phyloP scores from a whole-genome alignment of 2,888 invertebrate species.

The Diarsia mendica region DNA sequence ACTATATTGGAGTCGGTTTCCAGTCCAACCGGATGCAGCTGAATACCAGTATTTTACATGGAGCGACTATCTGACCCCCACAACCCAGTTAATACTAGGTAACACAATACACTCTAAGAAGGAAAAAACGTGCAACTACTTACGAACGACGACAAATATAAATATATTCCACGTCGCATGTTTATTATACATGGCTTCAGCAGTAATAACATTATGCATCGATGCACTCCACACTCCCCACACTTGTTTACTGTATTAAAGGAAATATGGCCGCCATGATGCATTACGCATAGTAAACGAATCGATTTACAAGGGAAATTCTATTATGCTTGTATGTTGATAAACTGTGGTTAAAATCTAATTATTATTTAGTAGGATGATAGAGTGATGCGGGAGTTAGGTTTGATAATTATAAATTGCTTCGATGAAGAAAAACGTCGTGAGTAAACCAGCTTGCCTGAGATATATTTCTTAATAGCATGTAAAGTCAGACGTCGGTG shows the following conservation, averaged over 20 bases:
- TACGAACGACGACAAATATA: constrained; percentile 12
- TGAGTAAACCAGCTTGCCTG: too few species aligned
- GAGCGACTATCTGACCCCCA: too few species aligned
- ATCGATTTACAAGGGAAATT: background rate
- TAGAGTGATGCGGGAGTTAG: background rate
- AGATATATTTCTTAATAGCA: too few species aligned
- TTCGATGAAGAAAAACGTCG: too few species aligned
- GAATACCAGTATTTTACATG: too few species aligned
- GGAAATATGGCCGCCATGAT: constrained; percentile 13
- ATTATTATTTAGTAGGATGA: background rate
- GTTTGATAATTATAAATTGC: background rate
- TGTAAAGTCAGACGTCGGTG: too few species aligned
- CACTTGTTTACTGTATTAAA: constrained; percentile 29
- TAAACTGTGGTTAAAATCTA: background rate
- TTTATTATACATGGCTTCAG: constrained; percentile 53
- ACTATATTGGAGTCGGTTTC: too few species aligned
- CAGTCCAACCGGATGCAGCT: too few species aligned
- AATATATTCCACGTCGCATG: constrained; percentile 29
- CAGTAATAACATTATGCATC: constrained; percentile 59
- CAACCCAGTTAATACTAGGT: too few species aligned
- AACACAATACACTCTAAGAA: background rate
- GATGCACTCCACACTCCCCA: constrained; percentile 19
- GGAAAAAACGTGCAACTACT: constrained; percentile 3
- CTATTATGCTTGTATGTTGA: background rate
- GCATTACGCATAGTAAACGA: constrained; percentile 18